phyloP scores from a whole-genome alignment of 2,113 vertebrate genomes.

The Bungarus multicinctus region DNA sequence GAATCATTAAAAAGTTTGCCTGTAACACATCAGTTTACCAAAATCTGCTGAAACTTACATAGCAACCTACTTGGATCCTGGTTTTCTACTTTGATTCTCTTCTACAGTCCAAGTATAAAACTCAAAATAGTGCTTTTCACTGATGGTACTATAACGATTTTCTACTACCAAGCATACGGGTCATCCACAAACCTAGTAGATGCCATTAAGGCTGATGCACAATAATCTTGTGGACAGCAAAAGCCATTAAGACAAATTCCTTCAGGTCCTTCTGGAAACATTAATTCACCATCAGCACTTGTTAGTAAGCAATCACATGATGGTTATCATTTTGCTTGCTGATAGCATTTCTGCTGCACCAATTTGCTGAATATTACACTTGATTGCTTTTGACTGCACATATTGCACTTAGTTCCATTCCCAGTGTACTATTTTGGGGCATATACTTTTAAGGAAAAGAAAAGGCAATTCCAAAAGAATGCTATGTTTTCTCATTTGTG shows the following conservation, averaged over 20 bases:
- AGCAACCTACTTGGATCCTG: background rate
- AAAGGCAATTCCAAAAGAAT: background rate
- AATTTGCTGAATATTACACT: slow-evolving; percentile 5
- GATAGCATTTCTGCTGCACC: background rate
- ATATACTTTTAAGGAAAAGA: background rate
- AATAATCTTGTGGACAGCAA: slow-evolving; percentile 1
- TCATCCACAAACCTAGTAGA: background rate
- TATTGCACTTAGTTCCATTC: slow-evolving; percentile 11
- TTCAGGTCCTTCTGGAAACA: background rate
- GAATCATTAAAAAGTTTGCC: background rate
- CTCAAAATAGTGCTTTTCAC: background rate
- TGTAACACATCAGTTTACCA: background rate
- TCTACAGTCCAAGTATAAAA: background rate
- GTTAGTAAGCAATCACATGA: background rate
- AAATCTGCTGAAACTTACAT: background rate
- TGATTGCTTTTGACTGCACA: slow-evolving; percentile 12
- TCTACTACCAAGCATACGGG: background rate
- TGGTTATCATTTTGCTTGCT: background rate
- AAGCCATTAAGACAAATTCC: background rate
- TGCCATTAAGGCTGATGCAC: background rate
- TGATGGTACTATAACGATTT: background rate
- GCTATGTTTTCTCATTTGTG: slow-evolving; percentile 4
- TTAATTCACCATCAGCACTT: background rate
- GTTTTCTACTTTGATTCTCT: background rate
- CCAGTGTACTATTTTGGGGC: background rate